Evolutionary conservation across 2,888 invertebrate species (phyloP), one percentile per base, ranked within the genome.

Genomic region (Neoaliturus tenellus): DNA sequence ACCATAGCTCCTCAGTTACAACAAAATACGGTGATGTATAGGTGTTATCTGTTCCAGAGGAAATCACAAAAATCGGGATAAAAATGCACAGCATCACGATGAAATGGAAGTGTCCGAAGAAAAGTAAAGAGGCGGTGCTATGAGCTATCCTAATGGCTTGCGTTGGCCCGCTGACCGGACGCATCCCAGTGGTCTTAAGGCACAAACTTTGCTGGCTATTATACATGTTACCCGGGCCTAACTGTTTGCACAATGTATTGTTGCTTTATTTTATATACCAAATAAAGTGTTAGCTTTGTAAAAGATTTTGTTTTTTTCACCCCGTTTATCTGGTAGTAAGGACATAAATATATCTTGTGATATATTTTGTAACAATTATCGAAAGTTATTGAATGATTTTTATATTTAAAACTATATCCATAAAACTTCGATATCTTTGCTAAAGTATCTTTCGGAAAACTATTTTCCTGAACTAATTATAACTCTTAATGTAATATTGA

Each of bases 211-310:
- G 31, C 5, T 17, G 67, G 51, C 23, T 23, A 51, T 44, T 44
- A 2, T 23, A 5, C 23, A 20, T 51, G 51, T 51, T 20, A 51
- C 23, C 14, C 14, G 62, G 62, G 62, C 28, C 8, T 62, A 28
- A 31, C 62, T 62, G 62, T 62, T 28, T 62, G 62, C 62, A 62
- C 62, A 62, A 69, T 39, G 35, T 33, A 20, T 39, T 28, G 35
- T 33, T 35, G 20, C n/a, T 35, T 35, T 69, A 69, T 69, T 69
- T 69, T 67, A 33, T 35, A 69, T 69, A 69, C 39, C 5, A 69
- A 69, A 69, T 69, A 69, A 69, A 69, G 69, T 69, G 69, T 69
- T 69, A 35, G 39, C 69, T 39, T 69, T 69, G 62, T 62, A 62
- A 28, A 5, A 6, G 62, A 5, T 6, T 55, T 23, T 23, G 51